phyloP scores from a whole-genome alignment of 2,797 vertebrate genomes.

The Tokudaia muenninki region DNA sequence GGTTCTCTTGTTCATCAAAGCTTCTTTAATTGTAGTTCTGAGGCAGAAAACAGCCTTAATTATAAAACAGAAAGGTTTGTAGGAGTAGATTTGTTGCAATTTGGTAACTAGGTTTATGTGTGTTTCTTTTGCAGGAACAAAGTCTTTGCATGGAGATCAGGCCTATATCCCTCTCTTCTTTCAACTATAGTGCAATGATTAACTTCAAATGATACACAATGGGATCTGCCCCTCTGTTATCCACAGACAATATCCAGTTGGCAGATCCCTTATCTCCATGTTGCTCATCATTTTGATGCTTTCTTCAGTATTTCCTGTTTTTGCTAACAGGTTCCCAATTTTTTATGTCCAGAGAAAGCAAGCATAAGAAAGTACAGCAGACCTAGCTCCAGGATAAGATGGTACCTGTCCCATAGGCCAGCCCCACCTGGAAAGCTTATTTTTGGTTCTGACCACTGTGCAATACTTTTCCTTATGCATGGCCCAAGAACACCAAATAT shows the following conservation, averaged over 20 bases:
- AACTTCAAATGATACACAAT: constrained; percentile 20
- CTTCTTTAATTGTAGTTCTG: constrained; percentile 32
- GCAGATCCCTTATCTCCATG: constrained; percentile 17
- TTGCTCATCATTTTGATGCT: background rate
- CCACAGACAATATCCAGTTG: constrained; percentile 14
- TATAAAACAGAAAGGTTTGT: constrained; percentile 39
- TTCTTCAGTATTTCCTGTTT: constrained; percentile 4
- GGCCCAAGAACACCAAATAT: constrained; percentile 20
- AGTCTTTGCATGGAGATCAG: constrained; percentile 32
- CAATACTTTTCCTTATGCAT: constrained; percentile 3
- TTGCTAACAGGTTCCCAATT: constrained; percentile 5
- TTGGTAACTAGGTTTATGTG: background rate
- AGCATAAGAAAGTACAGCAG: background rate
- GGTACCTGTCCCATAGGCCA: background rate
- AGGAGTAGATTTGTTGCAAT: constrained; percentile 28
- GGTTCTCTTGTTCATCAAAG: background rate
- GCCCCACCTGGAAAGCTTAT: background rate
- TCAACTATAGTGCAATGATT: background rate
- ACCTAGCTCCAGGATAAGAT: background rate
- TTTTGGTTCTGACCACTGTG: background rate
- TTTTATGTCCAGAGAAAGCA: background rate
- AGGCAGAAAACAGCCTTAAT: background rate
- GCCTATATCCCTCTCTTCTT: background rate
- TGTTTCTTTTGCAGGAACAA: background rate
- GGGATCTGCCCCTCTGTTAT: constrained; percentile 21